A percentile compares a stretch with the other conserved stretches of the same genome.
phyloP scores from a whole-genome alignment of 2,797 vertebrate genomes.

The Melanotaenia nigrans region DNA sequence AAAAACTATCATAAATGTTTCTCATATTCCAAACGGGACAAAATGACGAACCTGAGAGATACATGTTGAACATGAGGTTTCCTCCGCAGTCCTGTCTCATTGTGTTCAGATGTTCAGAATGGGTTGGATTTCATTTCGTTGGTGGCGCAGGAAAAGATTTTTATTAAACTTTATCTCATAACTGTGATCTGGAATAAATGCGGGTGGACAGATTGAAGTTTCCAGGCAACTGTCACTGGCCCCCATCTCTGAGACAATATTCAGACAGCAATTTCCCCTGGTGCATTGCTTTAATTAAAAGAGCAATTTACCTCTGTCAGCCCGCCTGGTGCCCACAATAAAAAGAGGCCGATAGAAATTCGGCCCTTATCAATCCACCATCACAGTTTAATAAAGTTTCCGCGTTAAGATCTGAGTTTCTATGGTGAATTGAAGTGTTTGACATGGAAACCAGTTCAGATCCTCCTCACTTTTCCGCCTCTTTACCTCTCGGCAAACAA shows the following conservation, averaged over 20 bases:
- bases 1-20: constrained; percentile 24
- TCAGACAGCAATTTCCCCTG: constrained; percentile 97
- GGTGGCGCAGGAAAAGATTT: constrained; percentile 83
- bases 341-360: constrained; percentile 85
- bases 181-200: constrained; percentile 90
- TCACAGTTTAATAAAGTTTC: constrained; percentile 98
- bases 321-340: constrained; percentile 86
- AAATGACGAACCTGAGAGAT: constrained; percentile 94
- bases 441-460: constrained; percentile 89
- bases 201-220: constrained; percentile 88
- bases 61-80: constrained; percentile 99
- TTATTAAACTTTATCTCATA: constrained; percentile 92
- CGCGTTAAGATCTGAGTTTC: constrained; percentile 90
- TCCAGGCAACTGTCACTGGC: constrained; percentile 91
- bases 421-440: constrained; percentile 89
- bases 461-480: constrained; percentile 91
- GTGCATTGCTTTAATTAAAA: constrained; percentile 97
- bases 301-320: constrained; percentile 92
- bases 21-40: constrained; percentile 25
- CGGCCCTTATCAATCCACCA: constrained; percentile 91
- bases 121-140: constrained; percentile 85
- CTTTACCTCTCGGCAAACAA: constrained; percentile 94
- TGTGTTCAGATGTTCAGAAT: constrained; percentile 83
- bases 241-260: constrained; percentile 89
- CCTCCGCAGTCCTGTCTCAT: constrained; percentile 95